Evolutionary conservation across 2,888 invertebrate genomes (phyloP).

Genomic region (Drosophila ezoana): DNA sequence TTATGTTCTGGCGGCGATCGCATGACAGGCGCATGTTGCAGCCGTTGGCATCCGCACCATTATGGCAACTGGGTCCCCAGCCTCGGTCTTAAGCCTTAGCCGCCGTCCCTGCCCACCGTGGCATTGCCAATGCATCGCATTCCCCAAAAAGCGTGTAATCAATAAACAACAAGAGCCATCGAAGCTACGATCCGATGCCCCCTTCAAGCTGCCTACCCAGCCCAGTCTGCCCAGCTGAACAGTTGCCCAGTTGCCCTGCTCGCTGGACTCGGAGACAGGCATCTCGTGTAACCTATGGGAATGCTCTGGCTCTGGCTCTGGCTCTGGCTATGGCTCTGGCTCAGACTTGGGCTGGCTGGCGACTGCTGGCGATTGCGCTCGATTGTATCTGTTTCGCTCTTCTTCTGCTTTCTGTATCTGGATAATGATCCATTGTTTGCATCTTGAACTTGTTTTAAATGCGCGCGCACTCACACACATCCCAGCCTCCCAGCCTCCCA

Average conservation of each 20-base stretch:
- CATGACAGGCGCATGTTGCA: slow-evolving; percentile 81
- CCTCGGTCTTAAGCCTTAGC: slow-evolving; percentile 9
- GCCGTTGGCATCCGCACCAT: slow-evolving; percentile 82
- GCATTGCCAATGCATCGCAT: slow-evolving; percentile 71
- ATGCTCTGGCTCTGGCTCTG: slow-evolving; percentile 50
- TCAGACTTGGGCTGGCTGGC: slow-evolving; percentile 14
- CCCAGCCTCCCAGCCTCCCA: slow-evolving; percentile 2
- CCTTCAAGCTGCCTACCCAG: slow-evolving; percentile 37
- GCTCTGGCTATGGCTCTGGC: slow-evolving; percentile 7
- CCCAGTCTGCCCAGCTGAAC: slow-evolving; percentile 1
- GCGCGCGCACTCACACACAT: slow-evolving; percentile 70
- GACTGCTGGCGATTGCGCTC: slow-evolving; percentile 68
- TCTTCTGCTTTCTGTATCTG: slow-evolving; percentile 73
- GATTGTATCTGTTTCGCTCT: slow-evolving; percentile 74
- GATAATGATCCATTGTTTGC: slow-evolving; percentile 85
- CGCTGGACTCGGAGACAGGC: slow-evolving; percentile 53
- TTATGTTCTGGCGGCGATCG: slow-evolving; percentile 82
- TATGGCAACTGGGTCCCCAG: slow-evolving; percentile 64
- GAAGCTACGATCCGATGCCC: slow-evolving; percentile 68
- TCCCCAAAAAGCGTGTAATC: slow-evolving; percentile 84
- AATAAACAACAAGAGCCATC: slow-evolving; percentile 83
- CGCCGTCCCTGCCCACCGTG: slow-evolving; percentile 47
- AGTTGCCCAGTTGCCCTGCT: slow-evolving; percentile 26
- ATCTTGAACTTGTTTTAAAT: slow-evolving; percentile 84
- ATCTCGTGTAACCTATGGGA: slow-evolving; percentile 77